A percentile compares a stretch with the other conserved stretches of the same genome.
These are phyloP conservation scores for Hozukius guyotensis DNA, from an alignment of 2,797 vertebrate species.

Conservation along the genomic window DNA sequence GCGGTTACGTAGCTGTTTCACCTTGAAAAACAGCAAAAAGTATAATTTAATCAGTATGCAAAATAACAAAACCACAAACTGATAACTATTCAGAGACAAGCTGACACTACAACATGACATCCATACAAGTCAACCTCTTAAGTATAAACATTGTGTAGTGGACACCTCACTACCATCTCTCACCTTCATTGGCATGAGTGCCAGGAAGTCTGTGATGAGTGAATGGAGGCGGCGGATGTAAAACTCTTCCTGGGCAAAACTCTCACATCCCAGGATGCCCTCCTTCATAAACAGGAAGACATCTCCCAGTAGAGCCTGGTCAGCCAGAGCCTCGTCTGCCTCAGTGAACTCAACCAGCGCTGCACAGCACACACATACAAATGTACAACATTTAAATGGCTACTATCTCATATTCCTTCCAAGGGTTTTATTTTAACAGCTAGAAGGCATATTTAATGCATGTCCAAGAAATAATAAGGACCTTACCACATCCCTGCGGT, in stretches of 20 bases:
- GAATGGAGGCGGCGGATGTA: slow-evolving; percentile 93
- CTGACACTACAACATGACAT: not conserved
- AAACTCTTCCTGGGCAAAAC: slow-evolving; percentile 94
- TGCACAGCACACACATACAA: slow-evolving; percentile 52
- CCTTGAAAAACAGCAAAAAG: slow-evolving; percentile 74
- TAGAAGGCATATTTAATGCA: not conserved
- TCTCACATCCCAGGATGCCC: slow-evolving; percentile 90
- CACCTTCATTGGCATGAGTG: slow-evolving; percentile 99
- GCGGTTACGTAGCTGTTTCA: slow-evolving; percentile 96
- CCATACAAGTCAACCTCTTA: not conserved
- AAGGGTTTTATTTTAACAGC: not conserved
- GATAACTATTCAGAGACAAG: not conserved
- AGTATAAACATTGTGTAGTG: not conserved
- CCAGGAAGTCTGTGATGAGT: slow-evolving; percentile 95
- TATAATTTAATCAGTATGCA: not conserved
- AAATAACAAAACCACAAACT: not conserved
- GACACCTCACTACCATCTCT: not conserved
- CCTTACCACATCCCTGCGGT: slow-evolving; percentile 91
- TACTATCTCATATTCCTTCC: not conserved
- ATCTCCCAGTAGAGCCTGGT: slow-evolving; percentile 90
- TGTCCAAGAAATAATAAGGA: not conserved
- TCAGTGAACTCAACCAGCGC: slow-evolving; percentile 96
- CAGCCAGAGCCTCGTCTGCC: slow-evolving; percentile 93
- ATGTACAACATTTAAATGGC: not conserved
- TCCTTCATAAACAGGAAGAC: slow-evolving; percentile 96